Evolutionary conservation across 2,888 invertebrate genomes (phyloP).

Genomic region (Ryuthela nishihirai): DNA sequence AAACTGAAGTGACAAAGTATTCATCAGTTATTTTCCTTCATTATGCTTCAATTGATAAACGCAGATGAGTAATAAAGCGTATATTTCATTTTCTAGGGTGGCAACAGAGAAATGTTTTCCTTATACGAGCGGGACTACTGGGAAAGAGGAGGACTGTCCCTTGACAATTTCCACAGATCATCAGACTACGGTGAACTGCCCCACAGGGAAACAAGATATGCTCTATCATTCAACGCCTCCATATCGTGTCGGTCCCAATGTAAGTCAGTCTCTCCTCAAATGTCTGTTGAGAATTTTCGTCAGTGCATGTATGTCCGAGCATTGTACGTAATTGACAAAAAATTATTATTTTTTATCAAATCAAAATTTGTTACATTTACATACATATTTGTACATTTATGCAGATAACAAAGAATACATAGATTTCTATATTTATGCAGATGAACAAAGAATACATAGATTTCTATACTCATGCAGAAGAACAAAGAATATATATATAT

Average conservation of each 20-base stretch:
- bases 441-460: too few relatives aligned
- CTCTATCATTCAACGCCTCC: slow-evolving; percentile 53
- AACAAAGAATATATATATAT: too few relatives aligned
- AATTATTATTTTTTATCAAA: neutral
- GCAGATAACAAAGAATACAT: too few relatives aligned
- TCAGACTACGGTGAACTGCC: slow-evolving; percentile 44
- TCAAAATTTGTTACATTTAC: neutral
- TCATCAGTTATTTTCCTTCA: too few relatives aligned
- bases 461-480: too few relatives aligned
- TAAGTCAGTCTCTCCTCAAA: slow-evolving; percentile 37
- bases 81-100: slow-evolving; percentile 58
- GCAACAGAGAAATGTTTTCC: slow-evolving; percentile 83
- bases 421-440: too few relatives aligned
- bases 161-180: slow-evolving; percentile 49
- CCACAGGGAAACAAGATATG: slow-evolving; percentile 43
- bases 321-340: too few relatives aligned
- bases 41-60: too few relatives aligned
- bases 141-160: slow-evolving; percentile 61
- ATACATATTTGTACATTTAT: too few relatives aligned
- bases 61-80: too few relatives aligned
- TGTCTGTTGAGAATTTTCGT: neutral
- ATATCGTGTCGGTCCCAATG: slow-evolving; percentile 50
- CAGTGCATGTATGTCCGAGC: too few relatives aligned
- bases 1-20: too few relatives aligned
- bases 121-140: slow-evolving; percentile 60